These are phyloP conservation scores for Limenitis camilla DNA, from an alignment of 2,888 invertebrate species.

Conservation along the genomic window DNA sequence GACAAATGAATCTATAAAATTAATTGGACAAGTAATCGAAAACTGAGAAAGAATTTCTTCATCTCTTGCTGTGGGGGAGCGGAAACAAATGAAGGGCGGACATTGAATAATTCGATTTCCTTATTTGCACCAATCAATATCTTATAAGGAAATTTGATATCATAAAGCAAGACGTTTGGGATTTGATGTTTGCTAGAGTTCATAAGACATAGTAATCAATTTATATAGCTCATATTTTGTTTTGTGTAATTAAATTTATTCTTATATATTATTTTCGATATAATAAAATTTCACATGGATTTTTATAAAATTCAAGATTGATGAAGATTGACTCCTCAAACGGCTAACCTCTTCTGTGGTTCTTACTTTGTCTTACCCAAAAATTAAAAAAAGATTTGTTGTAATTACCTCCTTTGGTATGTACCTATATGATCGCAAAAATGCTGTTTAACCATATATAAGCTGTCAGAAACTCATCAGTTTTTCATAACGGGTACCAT, in stretches of 20 bases:
- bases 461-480: too few species aligned
- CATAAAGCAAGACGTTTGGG: conserved; percentile 34
- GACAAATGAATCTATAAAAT: conserved; percentile 74
- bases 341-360: too few species aligned
- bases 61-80: conserved; percentile 67
- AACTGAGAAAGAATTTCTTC: conserved; percentile 74
- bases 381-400: too few species aligned
- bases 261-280: too few species aligned
- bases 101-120: conserved; percentile 75
- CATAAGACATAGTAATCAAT: conserved; percentile 1
- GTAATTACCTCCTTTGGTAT: too few species aligned
- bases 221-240: neutral
- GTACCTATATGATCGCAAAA: too few species aligned
- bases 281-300: too few species aligned
- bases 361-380: too few species aligned
- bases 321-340: too few species aligned
- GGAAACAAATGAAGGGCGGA: conserved; percentile 73
- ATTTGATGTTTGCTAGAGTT: neutral
- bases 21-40: conserved; percentile 75
- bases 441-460: too few species aligned
- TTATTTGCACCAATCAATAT: conserved; percentile 74
- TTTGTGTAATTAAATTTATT: neutral
- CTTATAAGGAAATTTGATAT: conserved; percentile 62
- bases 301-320: too few species aligned
- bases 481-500: too few species aligned